phyloP scores from a whole-genome alignment of 1,140 invertebrate genomes.

The Coptotermes formosanus region DNA sequence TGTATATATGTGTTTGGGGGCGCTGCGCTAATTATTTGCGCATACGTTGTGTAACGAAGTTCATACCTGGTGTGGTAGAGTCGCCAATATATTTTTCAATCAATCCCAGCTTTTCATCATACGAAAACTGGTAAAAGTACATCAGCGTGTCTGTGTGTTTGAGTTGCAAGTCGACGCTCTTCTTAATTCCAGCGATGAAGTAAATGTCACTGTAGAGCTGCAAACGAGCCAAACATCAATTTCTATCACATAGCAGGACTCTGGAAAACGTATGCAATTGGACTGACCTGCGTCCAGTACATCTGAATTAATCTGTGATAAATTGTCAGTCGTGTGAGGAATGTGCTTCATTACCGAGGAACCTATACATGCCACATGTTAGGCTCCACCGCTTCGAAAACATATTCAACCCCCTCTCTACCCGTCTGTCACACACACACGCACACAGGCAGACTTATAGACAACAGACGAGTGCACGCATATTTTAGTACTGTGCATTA shows the following conservation, averaged over 20 bases:
- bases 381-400: no score
- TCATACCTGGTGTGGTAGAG: not conserved
- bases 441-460: not conserved
- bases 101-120: not conserved
- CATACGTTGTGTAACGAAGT: not conserved
- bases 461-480: not conserved
- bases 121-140: constrained; percentile 55
- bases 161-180: constrained; percentile 47
- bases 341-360: no score
- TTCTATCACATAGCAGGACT: no score
- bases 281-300: no score
- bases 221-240: constrained; percentile 40
- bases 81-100: not conserved
- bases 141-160: constrained; percentile 41
- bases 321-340: no score
- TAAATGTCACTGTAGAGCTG: constrained; percentile 48
- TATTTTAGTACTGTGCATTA: not conserved
- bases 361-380: no score
- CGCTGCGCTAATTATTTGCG: no score
- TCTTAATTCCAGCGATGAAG: constrained; percentile 48
- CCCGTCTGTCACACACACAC: no score
- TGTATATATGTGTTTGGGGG: no score
- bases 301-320: no score
- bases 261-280: no score
- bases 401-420: no score